Base-by-base conservation (phyloP, 2,797 vertebrate genomes). In the Babyrousa celebensis region DNA sequence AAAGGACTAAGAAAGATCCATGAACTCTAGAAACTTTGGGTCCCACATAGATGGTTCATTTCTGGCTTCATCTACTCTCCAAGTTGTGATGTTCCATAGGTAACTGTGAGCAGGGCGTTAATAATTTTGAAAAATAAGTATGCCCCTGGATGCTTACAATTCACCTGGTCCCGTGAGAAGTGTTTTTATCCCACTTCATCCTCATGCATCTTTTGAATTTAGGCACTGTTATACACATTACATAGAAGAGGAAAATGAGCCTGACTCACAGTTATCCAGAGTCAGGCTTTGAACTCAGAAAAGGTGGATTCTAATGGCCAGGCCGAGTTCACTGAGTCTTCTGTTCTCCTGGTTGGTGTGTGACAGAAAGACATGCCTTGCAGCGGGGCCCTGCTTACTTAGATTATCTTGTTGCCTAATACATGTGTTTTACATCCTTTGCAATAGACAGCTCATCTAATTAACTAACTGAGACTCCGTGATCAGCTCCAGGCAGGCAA, bases 111-210 rank as follows among this genome's bases (percentile, higher is more conserved):
- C 32, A 87, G 0, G 20, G 36, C 72, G 67, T 85, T 75, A 54
- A 79, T 67, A 14, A 74, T 93, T 97, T 83, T 32, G 16, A 84
- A 85, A 96, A 86, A 20, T n/a, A 21, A 90, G 20, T 79, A 60
- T 27, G 89, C 92, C n/a, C n/a, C 77, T 67, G 27, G 15, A 36
- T 92, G 29, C 75, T 79, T 63, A 15, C 58, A 75, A 2, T 75
- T 85, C 52, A 72, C n/a, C 27, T 25, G 58, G 62, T 63, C 48
- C 56, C 63, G 6, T 6, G 25, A 10, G 71, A 72, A 89, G 58
- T 63, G 16, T 86, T 86, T 80, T 86, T 79, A 65, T 87, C 72
- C 43, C 60, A 18, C 21, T 74, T 62, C 21, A 75, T 70, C 67
- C 21, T 77, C 36, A 56, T 9, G 12, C 16, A 5, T 54, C 67